Conservation (phyloP, 2,113 vertebrate species). For the Mystacornis crossleyi region DNA sequence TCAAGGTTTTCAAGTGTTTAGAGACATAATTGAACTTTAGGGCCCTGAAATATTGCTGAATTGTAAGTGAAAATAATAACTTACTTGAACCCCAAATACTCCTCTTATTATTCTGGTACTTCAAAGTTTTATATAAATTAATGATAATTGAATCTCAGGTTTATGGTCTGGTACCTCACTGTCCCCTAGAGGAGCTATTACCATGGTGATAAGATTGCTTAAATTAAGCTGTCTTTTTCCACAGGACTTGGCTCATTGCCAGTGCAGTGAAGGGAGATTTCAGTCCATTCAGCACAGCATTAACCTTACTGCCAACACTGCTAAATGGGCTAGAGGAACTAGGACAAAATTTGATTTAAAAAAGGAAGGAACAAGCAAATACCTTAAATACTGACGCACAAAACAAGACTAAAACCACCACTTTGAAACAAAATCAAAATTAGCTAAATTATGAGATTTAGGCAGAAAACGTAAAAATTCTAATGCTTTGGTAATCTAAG, state of each 20-base stretch:
- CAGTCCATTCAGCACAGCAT: conserved; percentile 62
- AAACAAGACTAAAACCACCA: background rate
- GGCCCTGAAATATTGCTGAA: background rate
- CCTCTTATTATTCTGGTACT: background rate
- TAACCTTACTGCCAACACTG: conserved; percentile 50
- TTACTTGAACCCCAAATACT: conserved; percentile 7
- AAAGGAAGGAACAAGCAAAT: conserved; percentile 13
- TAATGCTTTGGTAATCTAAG: background rate
- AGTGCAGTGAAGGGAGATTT: conserved; percentile 54
- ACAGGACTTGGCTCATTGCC: conserved; percentile 42
- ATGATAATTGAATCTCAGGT: conserved; percentile 49
- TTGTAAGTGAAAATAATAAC: background rate
- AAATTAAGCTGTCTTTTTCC: conserved; percentile 55
- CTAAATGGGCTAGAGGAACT: conserved; percentile 28
- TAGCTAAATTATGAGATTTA: background rate
- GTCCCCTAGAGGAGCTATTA: conserved; percentile 38
- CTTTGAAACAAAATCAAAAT: background rate
- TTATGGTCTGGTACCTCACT: conserved; percentile 41
- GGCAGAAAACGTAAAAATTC: background rate
- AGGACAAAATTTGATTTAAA: background rate
- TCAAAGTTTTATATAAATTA: conserved; percentile 42
- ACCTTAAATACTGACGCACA: background rate
- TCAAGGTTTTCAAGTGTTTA: background rate
- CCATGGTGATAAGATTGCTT: conserved; percentile 54
- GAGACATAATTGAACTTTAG: background rate